phyloP scores from a whole-genome alignment of 2,888 invertebrate species.

The Hoplodrina ambigua region DNA sequence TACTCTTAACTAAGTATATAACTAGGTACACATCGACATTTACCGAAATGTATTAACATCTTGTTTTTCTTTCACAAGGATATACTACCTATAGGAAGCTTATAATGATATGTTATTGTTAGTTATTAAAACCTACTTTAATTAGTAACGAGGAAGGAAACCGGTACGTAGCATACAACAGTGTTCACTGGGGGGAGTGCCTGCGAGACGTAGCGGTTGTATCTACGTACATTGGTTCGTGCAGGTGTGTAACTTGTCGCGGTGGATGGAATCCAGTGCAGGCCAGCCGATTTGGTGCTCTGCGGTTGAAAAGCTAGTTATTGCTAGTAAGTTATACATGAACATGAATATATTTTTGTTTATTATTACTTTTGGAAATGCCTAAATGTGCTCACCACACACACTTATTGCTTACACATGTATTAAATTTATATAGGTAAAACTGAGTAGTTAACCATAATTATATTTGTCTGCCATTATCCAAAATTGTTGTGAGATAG shows the following conservation, averaged over 20 bases:
- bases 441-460: neutral
- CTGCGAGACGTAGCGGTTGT: constrained; percentile 1
- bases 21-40: neutral
- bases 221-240: constrained; percentile 20
- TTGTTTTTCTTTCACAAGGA: neutral
- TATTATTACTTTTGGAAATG: no score
- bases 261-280: no score
- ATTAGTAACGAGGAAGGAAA: constrained; percentile 48
- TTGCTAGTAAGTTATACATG: no score
- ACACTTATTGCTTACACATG: neutral
- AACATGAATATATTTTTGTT: no score
- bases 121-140: neutral
- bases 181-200: constrained; percentile 19
- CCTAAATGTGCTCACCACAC: neutral
- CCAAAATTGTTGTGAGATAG: neutral
- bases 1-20: constrained; percentile 9
- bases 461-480: neutral
- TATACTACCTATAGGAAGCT: constrained; percentile 16
- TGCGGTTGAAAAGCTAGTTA: no score
- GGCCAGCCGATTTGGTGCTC: neutral
- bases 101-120: neutral
- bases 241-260: constrained; percentile 35
- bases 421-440: neutral
- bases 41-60: constrained; percentile 7
- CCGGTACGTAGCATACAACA: neutral